A percentile compares a stretch with the other conserved stretches of the same genome.
These are phyloP conservation scores for Nymphalis urticae DNA, from an alignment of 2,888 invertebrate genomes.

Conservation along the genomic window DNA sequence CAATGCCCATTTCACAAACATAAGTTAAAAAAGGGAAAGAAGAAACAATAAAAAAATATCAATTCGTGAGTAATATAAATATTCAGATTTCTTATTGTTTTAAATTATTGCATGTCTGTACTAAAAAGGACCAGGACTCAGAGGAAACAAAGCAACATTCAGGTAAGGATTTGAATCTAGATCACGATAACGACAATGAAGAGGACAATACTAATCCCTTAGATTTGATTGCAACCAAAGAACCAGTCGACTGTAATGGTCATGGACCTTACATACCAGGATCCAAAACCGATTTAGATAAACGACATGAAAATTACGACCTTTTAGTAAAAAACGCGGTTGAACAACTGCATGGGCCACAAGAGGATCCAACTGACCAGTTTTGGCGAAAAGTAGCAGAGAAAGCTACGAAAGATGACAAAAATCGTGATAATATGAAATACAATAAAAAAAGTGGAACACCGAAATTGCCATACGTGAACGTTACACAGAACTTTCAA, in stretches of 20 bases:
- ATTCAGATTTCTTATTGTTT: conserved; percentile 28
- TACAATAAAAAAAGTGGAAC: conserved; percentile 57
- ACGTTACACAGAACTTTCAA: conserved; percentile 85
- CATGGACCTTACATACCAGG: conserved; percentile 80
- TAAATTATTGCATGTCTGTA: conserved; percentile 73
- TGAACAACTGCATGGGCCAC: conserved; percentile 71
- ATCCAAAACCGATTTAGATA: conserved; percentile 75
- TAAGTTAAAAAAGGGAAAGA: conserved; percentile 44
- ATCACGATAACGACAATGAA: conserved; percentile 37
- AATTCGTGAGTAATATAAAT: conserved; percentile 17
- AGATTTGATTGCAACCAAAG: conserved; percentile 54
- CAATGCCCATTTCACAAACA: conserved; percentile 63
- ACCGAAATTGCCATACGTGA: conserved; percentile 76
- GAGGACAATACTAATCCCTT: conserved; percentile 53
- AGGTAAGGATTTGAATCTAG: conserved; percentile 32
- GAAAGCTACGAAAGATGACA: conserved; percentile 64
- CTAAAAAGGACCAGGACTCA: conserved; percentile 54
- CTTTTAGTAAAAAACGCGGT: conserved; percentile 68
- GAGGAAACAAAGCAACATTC: conserved; percentile 32
- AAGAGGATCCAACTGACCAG: conserved; percentile 63
- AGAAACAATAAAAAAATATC: conserved; percentile 33
- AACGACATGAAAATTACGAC: conserved; percentile 74
- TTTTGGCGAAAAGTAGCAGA: conserved; percentile 76
- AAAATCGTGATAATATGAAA: conserved; percentile 64
- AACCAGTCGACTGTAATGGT: conserved; percentile 62